Percentiles rank a stretch among this genome's conserved stretches.
Conservation (phyloP, 2,888 invertebrate genomes). For the Habroteleia sp. region DNA sequence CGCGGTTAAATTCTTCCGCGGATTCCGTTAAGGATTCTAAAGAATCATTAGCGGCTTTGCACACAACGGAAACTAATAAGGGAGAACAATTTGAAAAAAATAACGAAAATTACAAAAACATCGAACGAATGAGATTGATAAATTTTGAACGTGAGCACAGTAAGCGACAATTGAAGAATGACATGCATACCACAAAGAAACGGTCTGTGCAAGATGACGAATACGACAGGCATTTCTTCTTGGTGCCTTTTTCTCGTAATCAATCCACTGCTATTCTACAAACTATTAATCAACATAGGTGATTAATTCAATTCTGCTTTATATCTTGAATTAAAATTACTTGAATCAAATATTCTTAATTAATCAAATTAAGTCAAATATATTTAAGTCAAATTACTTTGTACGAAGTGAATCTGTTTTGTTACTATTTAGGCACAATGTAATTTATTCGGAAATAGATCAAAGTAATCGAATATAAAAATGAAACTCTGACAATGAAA, state of each 20-base stretch:
- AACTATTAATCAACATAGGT: no score
- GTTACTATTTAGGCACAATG: no score
- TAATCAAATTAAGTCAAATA: no score
- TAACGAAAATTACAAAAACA: slow-evolving; percentile 27
- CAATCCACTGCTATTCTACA: neutral
- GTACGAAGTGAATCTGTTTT: no score
- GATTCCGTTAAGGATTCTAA: slow-evolving; percentile 62
- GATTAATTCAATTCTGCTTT: no score
- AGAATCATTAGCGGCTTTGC: slow-evolving; percentile 63
- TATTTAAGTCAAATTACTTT: no score
- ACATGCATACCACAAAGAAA: slow-evolving; percentile 45
- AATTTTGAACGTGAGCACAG: slow-evolving; percentile 24
- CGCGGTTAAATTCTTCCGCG: slow-evolving; percentile 3
- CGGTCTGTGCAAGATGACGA: slow-evolving; percentile 37
- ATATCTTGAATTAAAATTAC: no score
- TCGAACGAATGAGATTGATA: slow-evolving; percentile 16
- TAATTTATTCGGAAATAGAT: no score
- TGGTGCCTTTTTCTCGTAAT: slow-evolving; percentile 9
- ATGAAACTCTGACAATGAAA: no score
- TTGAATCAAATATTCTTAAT: no score
- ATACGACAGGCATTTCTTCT: neutral
- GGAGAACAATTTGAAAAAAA: slow-evolving; percentile 59
- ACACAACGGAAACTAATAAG: slow-evolving; percentile 10
- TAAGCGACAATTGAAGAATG: slow-evolving; percentile 7
- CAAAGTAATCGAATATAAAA: no score